Percentiles rank a stretch among this genome's conserved stretches.
These are phyloP conservation scores for Cebuella pygmaea DNA, from an alignment of 2,797 vertebrate genomes.

Conservation along the genomic window DNA sequence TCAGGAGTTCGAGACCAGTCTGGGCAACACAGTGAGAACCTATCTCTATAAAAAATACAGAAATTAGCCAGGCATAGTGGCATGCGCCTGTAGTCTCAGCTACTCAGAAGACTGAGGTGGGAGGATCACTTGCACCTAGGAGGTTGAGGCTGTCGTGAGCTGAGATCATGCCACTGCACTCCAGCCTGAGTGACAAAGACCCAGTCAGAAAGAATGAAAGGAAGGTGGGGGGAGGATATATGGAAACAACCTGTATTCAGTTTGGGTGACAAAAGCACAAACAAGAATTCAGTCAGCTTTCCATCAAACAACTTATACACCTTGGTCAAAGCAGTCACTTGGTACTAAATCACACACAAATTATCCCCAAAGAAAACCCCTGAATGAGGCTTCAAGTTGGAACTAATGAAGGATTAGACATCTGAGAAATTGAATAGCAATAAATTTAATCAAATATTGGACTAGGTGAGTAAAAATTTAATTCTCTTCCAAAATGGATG, in stretches of 20 bases:
- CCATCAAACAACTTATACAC: neutral
- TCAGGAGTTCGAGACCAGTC: neutral
- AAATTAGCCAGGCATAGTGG: neutral
- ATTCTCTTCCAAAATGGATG: conserved; percentile 14
- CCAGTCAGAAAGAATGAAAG: neutral
- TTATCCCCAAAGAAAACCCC: neutral
- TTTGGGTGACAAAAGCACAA: neutral
- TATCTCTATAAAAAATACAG: neutral
- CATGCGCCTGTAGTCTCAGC: neutral
- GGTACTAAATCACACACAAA: neutral
- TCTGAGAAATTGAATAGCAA: neutral
- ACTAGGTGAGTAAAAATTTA: neutral
- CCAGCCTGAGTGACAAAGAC: neutral
- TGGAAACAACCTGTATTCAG: neutral
- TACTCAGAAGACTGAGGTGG: neutral
- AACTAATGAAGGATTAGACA: neutral
- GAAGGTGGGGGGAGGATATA: neutral
- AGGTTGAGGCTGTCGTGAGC: neutral
- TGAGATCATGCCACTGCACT: neutral
- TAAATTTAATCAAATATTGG: conserved; percentile 10
- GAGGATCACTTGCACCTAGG: neutral
- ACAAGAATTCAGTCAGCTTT: neutral
- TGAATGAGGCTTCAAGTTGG: neutral
- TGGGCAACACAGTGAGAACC: neutral
- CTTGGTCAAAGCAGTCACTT: neutral